Evolutionary conservation across 2,797 vertebrate species (phyloP).

Genomic region (Ctenopoma multispine): DNA sequence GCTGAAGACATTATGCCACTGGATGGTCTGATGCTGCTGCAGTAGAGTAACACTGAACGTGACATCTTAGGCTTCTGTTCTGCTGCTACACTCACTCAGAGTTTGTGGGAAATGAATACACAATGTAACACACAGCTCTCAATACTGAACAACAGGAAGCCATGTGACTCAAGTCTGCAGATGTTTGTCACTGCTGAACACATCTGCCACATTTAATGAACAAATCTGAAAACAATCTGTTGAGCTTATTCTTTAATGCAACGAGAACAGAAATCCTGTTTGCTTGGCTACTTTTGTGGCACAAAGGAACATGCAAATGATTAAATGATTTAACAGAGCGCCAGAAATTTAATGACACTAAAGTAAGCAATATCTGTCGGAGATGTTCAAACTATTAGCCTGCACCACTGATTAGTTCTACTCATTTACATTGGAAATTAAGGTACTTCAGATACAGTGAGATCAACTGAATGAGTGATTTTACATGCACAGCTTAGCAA

Average conservation of each 20-base stretch:
- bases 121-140: neutral
- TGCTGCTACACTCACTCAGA: neutral
- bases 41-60: slow-evolving; percentile 32
- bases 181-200: neutral
- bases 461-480: neutral
- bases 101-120: neutral
- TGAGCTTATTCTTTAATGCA: neutral
- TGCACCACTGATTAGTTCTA: slow-evolving; percentile 2
- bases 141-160: neutral
- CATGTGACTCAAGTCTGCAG: slow-evolving; percentile 23
- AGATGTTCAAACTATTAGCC: slow-evolving; percentile 5
- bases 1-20: slow-evolving; percentile 35
- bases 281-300: neutral
- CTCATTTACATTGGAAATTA: slow-evolving; percentile 1
- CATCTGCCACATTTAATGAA: slow-evolving; percentile 6
- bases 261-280: slow-evolving; percentile 2
- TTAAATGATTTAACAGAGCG: slow-evolving; percentile 16
- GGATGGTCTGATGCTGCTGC: slow-evolving; percentile 28
- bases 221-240: neutral
- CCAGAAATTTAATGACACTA: slow-evolving; percentile 6
- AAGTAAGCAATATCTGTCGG: neutral
- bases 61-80: slow-evolving; percentile 33
- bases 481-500: neutral
- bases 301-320: neutral
- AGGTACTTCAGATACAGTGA: neutral